Percentiles rank a stretch among this genome's conserved stretches.
Evolutionary conservation across 2,797 vertebrate species (phyloP).

Genomic region (Spondyliosoma cantharus): DNA sequence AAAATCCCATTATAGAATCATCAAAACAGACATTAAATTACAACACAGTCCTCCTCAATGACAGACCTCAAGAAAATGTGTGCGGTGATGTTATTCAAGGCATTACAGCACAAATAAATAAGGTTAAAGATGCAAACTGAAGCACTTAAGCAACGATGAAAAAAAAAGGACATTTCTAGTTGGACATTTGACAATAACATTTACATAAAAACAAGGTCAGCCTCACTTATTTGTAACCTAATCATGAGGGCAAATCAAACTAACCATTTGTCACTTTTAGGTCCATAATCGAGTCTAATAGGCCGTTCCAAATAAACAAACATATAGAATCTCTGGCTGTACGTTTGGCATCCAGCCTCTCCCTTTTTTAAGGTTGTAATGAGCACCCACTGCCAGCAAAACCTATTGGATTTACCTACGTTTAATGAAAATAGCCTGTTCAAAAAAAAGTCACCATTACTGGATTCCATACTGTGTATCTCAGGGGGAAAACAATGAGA

Average conservation of each 20-base stretch:
- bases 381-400: constrained; percentile 4
- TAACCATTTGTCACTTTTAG: constrained; percentile 21
- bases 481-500: constrained; percentile 17
- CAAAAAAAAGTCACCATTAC: neutral
- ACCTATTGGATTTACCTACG: neutral
- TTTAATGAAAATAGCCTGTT: constrained; percentile 10
- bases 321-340: constrained; percentile 22
- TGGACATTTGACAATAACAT: constrained; percentile 18
- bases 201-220: constrained; percentile 35
- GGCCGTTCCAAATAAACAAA: constrained; percentile 37
- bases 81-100: constrained; percentile 16
- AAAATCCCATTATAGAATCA: constrained; percentile 36
- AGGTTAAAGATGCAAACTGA: constrained; percentile 44
- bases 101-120: constrained; percentile 68
- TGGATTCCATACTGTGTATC: constrained; percentile 16
- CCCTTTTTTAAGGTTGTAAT: constrained; percentile 40
- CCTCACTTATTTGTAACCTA: constrained; percentile 1
- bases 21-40: constrained; percentile 23
- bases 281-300: constrained; percentile 15
- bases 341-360: constrained; percentile 21
- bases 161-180: constrained; percentile 17
- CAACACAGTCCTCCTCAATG: neutral
- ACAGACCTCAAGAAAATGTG: constrained; percentile 25
- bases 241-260: constrained; percentile 10
- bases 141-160: constrained; percentile 24